Conservation (phyloP, 2,888 invertebrate species). For the Drosophila acutilabella region DNA sequence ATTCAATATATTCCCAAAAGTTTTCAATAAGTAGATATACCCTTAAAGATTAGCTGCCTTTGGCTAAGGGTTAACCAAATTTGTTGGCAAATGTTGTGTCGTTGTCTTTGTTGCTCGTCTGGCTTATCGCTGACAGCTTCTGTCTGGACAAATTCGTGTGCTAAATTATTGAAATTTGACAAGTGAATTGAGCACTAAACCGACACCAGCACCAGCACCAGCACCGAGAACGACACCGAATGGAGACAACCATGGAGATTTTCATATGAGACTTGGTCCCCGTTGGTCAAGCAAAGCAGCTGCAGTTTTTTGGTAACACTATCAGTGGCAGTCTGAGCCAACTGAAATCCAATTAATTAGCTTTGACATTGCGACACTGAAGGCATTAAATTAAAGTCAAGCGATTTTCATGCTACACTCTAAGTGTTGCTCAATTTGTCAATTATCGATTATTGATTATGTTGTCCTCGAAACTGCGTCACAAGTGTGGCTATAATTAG, state of each 20-base stretch:
- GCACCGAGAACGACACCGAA: too few species aligned
- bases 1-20: background rate
- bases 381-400: constrained; percentile 61
- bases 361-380: constrained; percentile 59
- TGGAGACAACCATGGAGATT: constrained; percentile 4
- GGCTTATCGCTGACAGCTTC: constrained; percentile 69
- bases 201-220: constrained; percentile 18
- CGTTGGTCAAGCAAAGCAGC: constrained; percentile 40
- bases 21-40: constrained; percentile 3
- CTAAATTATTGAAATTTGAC: constrained; percentile 71
- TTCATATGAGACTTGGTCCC: constrained; percentile 28
- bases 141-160: constrained; percentile 64
- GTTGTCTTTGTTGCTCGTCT: constrained; percentile 60
- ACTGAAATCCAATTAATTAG: constrained; percentile 67
- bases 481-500: constrained; percentile 57
- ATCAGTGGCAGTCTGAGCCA: constrained; percentile 23
- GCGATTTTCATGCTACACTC: constrained; percentile 17
- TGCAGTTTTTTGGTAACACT: constrained; percentile 35
- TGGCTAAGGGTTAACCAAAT: constrained; percentile 52
- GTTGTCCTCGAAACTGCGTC: constrained; percentile 34
- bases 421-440: constrained; percentile 62
- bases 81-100: constrained; percentile 47
- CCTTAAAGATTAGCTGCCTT: background rate
- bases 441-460: constrained; percentile 72
- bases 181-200: constrained; percentile 42